These are phyloP conservation scores for Lepus townsendii DNA, from an alignment of 2,797 vertebrate genomes.

Conservation along the genomic window DNA sequence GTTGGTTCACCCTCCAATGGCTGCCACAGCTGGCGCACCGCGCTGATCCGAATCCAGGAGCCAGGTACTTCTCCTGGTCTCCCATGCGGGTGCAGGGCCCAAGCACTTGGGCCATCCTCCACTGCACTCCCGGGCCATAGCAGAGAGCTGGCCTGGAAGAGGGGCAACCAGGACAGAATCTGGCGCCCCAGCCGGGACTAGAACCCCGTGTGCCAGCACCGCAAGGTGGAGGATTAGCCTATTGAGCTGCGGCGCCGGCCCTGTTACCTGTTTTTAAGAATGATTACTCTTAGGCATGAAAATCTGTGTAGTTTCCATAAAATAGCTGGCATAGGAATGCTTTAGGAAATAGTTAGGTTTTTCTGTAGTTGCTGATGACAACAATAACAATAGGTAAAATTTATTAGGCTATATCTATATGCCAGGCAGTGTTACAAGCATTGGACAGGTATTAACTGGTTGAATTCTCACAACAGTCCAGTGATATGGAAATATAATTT, in stretches of 20 bases:
- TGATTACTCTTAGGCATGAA: neutral
- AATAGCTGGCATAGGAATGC: neutral
- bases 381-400: neutral
- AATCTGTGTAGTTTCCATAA: constrained; percentile 48
- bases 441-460: neutral
- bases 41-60: too few species aligned
- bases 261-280: neutral
- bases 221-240: too few species aligned
- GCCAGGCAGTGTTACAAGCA: neutral
- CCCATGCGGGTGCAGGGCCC: too few species aligned
- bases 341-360: neutral
- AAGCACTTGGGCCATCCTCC: too few species aligned
- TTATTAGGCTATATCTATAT: neutral
- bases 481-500: neutral
- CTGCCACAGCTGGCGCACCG: too few species aligned
- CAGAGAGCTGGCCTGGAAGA: too few species aligned
- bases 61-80: too few species aligned
- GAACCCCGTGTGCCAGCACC: too few species aligned
- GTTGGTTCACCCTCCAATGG: too few species aligned
- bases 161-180: too few species aligned
- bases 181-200: too few species aligned
- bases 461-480: neutral
- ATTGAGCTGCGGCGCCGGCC: neutral
- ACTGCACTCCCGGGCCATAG: too few species aligned
- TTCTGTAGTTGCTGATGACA: neutral